Evolutionary conservation across 2,888 invertebrate genomes (phyloP), one percentile per base, ranked within the genome.

Genomic region (Drosophila pseudotalamancana): DNA sequence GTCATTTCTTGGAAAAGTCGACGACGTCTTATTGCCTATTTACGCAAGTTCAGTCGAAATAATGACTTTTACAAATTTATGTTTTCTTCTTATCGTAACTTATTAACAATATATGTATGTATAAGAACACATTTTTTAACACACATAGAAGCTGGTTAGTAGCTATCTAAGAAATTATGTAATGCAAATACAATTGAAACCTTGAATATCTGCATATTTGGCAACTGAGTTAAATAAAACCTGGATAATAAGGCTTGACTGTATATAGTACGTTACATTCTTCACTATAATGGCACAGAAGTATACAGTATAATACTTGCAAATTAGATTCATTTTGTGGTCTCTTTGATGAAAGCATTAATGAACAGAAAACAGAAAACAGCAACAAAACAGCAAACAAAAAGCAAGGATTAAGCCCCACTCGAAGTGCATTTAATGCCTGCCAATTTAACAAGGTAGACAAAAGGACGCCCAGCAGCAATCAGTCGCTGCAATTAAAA

Each of bases 1-100:
- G 57, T 61, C 70, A 65, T 65, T 84, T 85, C 86, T 68, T 59
- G 64, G 77, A 73, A 72, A 77, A 45, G 31, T 31, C 6, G 37
- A 31, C 34, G 32, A 21, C 32, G 27, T 23, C 35, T 23, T 27
- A 45, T 31, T 19, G 42, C 34, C 34, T 49, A 23, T 31, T 21
- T 23, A 16, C n/a, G 39, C 48, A 34, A 29, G 43, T 42, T 27
- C 27, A 4, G 18, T 29, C 18, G 27, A 43, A 43, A 29, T 43
- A 8, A 43, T 27, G 27, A 27, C 27, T 43, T 29, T 16, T 12
- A 18, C 16, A 29, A 43, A 43, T 18, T 12, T 14, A 43, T n/a
- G 27, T 27, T n/a, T n/a, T n/a, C n/a, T n/a, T n/a, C n/a, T n/a
- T n/a, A n/a, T n/a, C n/a, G n/a, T n/a, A n/a, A n/a, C n/a, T n/a